Base-by-base conservation (phyloP, 35 echinoderm and acorn worm genomes). In the Heliocidaris tuberculata region DNA sequence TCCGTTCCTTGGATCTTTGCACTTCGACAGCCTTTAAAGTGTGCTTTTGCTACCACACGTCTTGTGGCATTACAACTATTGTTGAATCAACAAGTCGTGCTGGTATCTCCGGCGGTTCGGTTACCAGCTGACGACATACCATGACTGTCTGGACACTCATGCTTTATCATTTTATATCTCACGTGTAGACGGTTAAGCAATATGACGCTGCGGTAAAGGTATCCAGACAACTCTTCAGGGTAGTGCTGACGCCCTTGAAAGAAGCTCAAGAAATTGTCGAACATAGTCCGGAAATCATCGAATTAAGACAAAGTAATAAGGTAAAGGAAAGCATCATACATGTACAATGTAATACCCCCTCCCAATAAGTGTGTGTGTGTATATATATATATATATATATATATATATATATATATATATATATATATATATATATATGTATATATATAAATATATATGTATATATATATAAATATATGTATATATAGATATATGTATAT, bases 71-170 rank as follows among this genome's bases (percentile, higher is more conserved):
- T 78, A 78, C 65, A 78, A 78, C 19, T 78, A 78, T 89, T 89
- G 87, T 89, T 89, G 87, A 47, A 89, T 89, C 87, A 89, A 89
- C 87, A 89, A 89, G 10, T 30, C 31, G 87, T 89, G 87, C 31
- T 32, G 87, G 87, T 48, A 78, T 78, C 87, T 4, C 7, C 24
- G 87, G 87, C 29, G 31, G 31, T 89, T 21, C 5, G 31, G 87
- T 89, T 89, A 47, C 87, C 24, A 48, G 11, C 87, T 12, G 31
- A 47, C 87, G 87, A 89, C 87, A 89, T 89, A 89, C 87, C 87
- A 48, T 32, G 31, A 47, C 87, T 47, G 87, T 89, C 87, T 89
- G 47, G 31, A 48, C 10, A 47, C 87, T 47, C 87, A 89, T 48
- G 16, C 32, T n/a, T 19, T 47, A 47, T 89, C 87, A 7, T 89